Conservation (phyloP, 1,140 invertebrate species). For the Trigoniulus corallinus region DNA sequence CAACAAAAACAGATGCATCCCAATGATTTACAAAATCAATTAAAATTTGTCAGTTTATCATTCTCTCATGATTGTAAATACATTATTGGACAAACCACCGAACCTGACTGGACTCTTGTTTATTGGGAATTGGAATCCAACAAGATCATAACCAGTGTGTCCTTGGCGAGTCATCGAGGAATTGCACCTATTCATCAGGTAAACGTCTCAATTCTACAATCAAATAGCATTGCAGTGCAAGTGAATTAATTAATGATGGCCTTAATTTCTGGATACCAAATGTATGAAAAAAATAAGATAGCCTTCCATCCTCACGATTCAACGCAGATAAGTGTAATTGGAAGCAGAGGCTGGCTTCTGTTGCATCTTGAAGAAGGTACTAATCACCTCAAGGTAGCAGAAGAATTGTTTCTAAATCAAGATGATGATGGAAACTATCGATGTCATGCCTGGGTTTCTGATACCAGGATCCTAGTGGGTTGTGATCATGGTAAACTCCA, state of each 20-base stretch:
- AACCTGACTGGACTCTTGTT: not conserved
- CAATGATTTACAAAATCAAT: not conserved
- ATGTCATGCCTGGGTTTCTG: not conserved
- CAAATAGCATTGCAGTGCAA: too few relatives aligned
- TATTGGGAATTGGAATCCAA: not conserved
- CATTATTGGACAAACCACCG: not conserved
- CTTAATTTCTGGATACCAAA: too few relatives aligned
- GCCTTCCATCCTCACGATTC: not conserved
- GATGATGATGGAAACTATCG: not conserved
- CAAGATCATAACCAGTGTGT: not conserved
- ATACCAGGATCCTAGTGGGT: not conserved
- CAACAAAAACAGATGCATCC: not conserved
- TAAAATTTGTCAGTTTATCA: not conserved
- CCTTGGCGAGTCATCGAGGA: not conserved
- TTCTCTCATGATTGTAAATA: not conserved
- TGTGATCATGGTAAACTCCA: not conserved
- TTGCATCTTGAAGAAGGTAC: not conserved
- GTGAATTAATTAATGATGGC: too few relatives aligned
- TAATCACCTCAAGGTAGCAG: too few relatives aligned
- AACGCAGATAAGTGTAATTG: not conserved
- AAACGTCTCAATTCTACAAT: too few relatives aligned
- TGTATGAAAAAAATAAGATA: too few relatives aligned
- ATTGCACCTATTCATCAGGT: not conserved
- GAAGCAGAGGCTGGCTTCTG: not conserved
- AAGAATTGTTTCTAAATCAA: too few relatives aligned